Percentiles rank a stretch among this genome's conserved stretches.
phyloP scores from a whole-genome alignment of 2,113 vertebrate species.

The Marmota flaviventris region DNA sequence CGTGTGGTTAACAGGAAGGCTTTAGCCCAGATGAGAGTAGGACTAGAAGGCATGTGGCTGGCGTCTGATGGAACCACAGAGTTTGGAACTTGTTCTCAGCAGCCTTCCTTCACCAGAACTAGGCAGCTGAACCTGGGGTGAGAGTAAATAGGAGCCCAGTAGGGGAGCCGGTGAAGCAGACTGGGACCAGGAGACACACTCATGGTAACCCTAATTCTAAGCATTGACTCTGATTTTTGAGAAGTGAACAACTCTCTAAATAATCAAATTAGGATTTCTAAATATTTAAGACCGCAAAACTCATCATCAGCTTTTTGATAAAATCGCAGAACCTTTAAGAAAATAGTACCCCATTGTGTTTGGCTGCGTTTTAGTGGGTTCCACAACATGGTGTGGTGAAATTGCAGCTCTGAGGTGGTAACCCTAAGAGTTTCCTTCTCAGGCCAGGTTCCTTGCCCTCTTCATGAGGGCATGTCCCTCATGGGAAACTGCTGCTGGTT shows the following conservation, averaged over 20 bases:
- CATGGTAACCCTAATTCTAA: accelerated
- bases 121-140: accelerated
- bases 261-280: background rate
- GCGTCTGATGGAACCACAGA: background rate
- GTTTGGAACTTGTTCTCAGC: background rate
- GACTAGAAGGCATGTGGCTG: background rate
- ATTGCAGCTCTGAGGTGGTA: no score
- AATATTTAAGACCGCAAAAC: background rate
- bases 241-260: background rate
- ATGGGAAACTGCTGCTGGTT: background rate
- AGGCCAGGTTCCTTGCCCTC: background rate
- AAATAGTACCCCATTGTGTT: background rate
- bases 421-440: background rate
- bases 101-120: background rate
- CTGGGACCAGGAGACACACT: accelerated
- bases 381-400: accelerated
- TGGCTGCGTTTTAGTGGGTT: accelerated
- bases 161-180: background rate
- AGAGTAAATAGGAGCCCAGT: accelerated
- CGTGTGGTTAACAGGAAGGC: background rate
- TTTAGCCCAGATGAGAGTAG: background rate
- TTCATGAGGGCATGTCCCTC: no score
- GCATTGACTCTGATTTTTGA: background rate
- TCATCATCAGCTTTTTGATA: background rate
- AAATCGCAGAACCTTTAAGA: background rate